Evolutionary conservation across 2,113 vertebrate species (phyloP), one percentile per base, ranked within the genome.

Genomic region (Hydrochoerus hydrochaeris): DNA sequence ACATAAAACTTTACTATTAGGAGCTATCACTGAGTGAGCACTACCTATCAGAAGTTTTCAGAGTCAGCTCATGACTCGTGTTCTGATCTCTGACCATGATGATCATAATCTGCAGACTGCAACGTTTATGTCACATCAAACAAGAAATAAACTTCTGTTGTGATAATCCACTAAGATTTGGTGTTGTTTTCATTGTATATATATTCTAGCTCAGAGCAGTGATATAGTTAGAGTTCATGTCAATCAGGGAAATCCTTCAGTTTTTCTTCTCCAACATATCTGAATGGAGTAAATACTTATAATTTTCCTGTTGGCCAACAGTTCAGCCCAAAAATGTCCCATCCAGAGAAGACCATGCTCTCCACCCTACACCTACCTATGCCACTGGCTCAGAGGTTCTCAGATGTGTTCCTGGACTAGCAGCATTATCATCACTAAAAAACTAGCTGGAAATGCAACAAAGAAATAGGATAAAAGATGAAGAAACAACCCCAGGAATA

Each of bases 1-100:
- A 78, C 20, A 8, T 60, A 95, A 93, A 95, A 46, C 52, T 44
- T 91, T 88, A 57, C 28, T 60, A 75, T 82, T 52, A 92, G 92
- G 38, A 92, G 49, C 14, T 88, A 62, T 84, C 1, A 4, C n/a
- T 67, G 57, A 75, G 2, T 88, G 82, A 69, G 52, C 8, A 80
- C 22, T 82, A 83, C 13, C n/a, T 85, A 54, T 83, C 52, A 85
- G 49, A 88, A 90, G 52, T 73, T 57, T 81, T 82, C 90, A 82
- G 57, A 84, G 46, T 38, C 58, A 95, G 28, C 38, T 49, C 13
- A 22, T 60, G 65, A 96, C 41, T 88, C 24, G 26, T 22, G 38
- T 46, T 88, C 82, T 30, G 20, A 71, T 95, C 73, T 35, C 30
- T 26, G 49, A 69, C 73, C 41, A 22, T 44, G 16, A 52, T 63